A percentile compares a stretch with the other conserved stretches of the same genome.
Evolutionary conservation across 2,113 vertebrate species (phyloP).

Genomic region (Crotalus viridis): DNA sequence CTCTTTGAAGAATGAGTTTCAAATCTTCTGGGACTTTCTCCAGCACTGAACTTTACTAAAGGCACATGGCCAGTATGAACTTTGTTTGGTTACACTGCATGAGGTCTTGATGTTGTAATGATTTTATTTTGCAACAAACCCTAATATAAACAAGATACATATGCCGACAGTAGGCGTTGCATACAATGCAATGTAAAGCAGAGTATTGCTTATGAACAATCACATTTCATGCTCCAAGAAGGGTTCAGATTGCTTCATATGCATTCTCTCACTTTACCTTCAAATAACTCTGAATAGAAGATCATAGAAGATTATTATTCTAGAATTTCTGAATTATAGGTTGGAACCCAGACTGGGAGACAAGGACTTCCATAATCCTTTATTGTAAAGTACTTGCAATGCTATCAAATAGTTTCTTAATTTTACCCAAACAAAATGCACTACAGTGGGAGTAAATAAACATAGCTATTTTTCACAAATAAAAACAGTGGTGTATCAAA

Average conservation of each 20-base stretch:
- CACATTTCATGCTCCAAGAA: not conserved
- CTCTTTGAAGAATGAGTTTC: constrained; percentile 54
- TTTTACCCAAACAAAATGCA: not conserved
- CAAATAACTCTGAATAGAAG: not conserved
- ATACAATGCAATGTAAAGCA: constrained; percentile 31
- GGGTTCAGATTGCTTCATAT: not conserved
- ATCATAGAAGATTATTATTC: not conserved
- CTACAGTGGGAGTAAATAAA: not conserved
- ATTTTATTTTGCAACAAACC: constrained; percentile 6
- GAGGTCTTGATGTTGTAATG: constrained; percentile 49
- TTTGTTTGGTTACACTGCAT: constrained; percentile 27
- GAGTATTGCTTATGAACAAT: not conserved
- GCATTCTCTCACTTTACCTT: not conserved
- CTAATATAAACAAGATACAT: constrained; percentile 35
- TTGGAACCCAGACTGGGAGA: not conserved
- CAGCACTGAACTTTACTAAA: constrained; percentile 45
- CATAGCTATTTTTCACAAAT: not conserved
- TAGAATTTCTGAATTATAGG: too few relatives aligned
- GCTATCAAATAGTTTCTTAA: not conserved
- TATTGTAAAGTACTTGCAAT: not conserved
- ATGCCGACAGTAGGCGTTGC: constrained; percentile 43
- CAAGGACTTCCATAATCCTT: not conserved
- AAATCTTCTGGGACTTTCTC: constrained; percentile 58
- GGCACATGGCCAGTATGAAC: constrained; percentile 47
- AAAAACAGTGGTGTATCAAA: not conserved